These are phyloP conservation scores for Zaprionus davidi DNA, from an alignment of 1,140 invertebrate genomes.

Conservation along the genomic window DNA sequence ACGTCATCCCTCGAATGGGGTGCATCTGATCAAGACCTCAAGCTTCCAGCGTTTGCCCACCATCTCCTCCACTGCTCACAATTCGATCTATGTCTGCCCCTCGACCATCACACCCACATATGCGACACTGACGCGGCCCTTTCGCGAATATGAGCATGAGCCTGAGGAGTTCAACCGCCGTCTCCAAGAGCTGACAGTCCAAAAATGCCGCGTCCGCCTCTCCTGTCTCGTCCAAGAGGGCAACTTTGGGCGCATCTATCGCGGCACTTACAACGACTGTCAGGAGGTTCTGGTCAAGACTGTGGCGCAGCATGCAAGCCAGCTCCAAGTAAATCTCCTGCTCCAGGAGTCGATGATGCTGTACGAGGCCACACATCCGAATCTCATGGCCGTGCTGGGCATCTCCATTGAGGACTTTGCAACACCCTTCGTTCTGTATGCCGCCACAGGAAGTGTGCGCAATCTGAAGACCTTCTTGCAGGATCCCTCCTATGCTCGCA, in stretches of 20 bases:
- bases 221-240: slow-evolving; percentile 92
- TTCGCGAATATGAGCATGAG: slow-evolving; percentile 83
- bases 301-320: slow-evolving; percentile 88
- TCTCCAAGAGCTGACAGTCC: slow-evolving; percentile 81
- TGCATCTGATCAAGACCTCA: slow-evolving; percentile 80
- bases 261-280: slow-evolving; percentile 91
- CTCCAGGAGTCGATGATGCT: slow-evolving; percentile 95
- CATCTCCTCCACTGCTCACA: slow-evolving; percentile 77
- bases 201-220: slow-evolving; percentile 89
- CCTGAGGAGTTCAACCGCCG: slow-evolving; percentile 84
- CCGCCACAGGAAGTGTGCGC: slow-evolving; percentile 90
- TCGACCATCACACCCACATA: slow-evolving; percentile 80
- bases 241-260: slow-evolving; percentile 96
- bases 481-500: slow-evolving; percentile 86
- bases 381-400: slow-evolving; percentile 93
- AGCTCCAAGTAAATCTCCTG: slow-evolving; percentile 91
- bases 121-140: slow-evolving; percentile 79
- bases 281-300: slow-evolving; percentile 95
- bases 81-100: slow-evolving; percentile 82
- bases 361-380: slow-evolving; percentile 93
- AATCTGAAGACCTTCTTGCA: slow-evolving; percentile 94
- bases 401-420: slow-evolving; percentile 94
- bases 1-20: slow-evolving; percentile 72
- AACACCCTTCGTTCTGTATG: slow-evolving; percentile 95
- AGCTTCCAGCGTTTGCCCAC: slow-evolving; percentile 82